Conservation (phyloP, 2,113 vertebrate genomes). For the Lepidothrix coronata region DNA sequence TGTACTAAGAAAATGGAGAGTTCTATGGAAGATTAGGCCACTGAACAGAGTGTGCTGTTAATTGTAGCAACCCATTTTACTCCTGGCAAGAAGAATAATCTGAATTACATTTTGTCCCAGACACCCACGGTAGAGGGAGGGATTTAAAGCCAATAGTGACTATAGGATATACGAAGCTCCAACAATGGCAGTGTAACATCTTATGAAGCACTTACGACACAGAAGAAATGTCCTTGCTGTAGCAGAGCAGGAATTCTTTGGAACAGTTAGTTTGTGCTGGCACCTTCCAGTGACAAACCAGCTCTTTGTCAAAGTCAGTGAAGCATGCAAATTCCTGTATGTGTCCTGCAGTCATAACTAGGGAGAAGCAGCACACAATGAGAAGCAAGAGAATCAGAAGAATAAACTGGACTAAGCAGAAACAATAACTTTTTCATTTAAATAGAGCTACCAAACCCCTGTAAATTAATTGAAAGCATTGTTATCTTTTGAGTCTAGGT, state of each 20-base stretch:
- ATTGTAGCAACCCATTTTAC: background rate
- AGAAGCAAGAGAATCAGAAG: background rate
- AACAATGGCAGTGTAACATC: background rate
- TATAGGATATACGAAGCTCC: background rate
- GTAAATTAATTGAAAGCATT: background rate
- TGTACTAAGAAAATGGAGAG: background rate
- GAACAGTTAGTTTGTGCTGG: slow-evolving; percentile 41
- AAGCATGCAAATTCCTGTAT: slow-evolving; percentile 33
- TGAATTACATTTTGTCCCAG: background rate
- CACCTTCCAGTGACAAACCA: slow-evolving; percentile 69
- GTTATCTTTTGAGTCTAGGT: background rate
- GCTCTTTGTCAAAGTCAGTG: slow-evolving; percentile 56
- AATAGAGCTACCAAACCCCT: background rate
- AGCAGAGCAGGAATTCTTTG: slow-evolving; percentile 27
- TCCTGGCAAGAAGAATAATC: background rate
- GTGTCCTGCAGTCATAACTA: background rate
- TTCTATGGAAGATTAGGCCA: background rate
- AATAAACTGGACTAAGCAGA: background rate
- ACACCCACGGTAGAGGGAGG: background rate
- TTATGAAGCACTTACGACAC: background rate
- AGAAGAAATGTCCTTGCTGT: background rate
- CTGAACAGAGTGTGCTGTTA: background rate
- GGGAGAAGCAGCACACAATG: background rate
- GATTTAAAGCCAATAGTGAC: background rate
- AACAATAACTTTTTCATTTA: background rate